Evolutionary conservation across 1,140 invertebrate species (phyloP).

Genomic region (Listronotus oregonensis): DNA sequence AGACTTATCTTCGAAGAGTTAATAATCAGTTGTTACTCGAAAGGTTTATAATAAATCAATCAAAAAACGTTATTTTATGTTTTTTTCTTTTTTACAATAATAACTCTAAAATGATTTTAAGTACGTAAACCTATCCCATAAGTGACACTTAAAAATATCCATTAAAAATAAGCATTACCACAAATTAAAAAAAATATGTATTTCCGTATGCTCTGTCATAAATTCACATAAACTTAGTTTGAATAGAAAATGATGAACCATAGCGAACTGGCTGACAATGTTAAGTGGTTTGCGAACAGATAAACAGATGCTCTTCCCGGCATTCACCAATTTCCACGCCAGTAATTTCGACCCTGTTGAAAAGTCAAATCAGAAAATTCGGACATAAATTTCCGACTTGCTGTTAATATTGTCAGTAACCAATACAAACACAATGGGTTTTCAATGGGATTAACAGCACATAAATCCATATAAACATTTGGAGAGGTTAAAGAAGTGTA

Average conservation of each 20-base stretch:
- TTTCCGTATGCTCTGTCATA: no score
- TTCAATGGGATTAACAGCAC: slow-evolving; percentile 24
- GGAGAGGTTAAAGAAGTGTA: slow-evolving; percentile 12
- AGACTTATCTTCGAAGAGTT: no score
- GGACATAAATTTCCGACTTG: slow-evolving; percentile 22
- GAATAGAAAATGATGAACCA: slow-evolving; percentile 21
- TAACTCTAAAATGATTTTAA: no score
- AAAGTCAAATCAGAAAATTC: slow-evolving; percentile 10
- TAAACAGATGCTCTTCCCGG: slow-evolving; percentile 20
- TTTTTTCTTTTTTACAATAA: no score
- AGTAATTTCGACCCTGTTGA: slow-evolving; percentile 11
- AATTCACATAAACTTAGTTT: not conserved
- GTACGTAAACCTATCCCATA: no score
- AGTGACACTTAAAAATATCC: no score
- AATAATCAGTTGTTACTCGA: no score
- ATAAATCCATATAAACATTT: slow-evolving; percentile 20
- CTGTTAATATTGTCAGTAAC: slow-evolving; percentile 30
- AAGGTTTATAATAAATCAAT: no score
- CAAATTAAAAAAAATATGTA: no score
- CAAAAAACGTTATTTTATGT: no score
- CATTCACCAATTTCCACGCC: slow-evolving; percentile 30
- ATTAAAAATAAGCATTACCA: no score
- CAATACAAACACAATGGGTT: slow-evolving; percentile 34
- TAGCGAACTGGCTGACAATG: slow-evolving; percentile 16
- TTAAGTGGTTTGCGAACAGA: slow-evolving; percentile 9